phyloP scores from a whole-genome alignment of 2,113 vertebrate species.

The Bombycilla garrulus region DNA sequence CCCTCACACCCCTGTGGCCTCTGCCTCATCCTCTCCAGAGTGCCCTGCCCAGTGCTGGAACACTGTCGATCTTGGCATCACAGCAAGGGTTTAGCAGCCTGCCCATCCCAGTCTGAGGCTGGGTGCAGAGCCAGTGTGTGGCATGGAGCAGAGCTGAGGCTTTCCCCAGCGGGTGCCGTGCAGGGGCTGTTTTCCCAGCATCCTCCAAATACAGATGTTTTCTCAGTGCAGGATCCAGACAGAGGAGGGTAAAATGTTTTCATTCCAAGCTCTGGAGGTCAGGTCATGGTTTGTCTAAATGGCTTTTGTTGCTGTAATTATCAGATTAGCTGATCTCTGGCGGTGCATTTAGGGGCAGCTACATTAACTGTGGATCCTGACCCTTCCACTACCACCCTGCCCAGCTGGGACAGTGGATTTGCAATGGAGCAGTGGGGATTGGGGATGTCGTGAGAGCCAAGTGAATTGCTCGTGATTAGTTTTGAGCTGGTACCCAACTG shows the following conservation, averaged over 20 bases:
- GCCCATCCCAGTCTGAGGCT: neutral
- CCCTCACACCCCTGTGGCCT: neutral
- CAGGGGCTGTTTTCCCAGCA: conserved; percentile 1
- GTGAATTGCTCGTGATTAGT: neutral
- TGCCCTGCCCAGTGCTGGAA: neutral
- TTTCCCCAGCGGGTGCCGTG: neutral
- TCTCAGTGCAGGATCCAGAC: conserved; percentile 49
- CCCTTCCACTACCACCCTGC: neutral
- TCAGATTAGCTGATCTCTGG: conserved; percentile 72
- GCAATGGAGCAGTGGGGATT: neutral
- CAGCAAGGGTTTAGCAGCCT: neutral
- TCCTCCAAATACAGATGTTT: conserved; percentile 51
- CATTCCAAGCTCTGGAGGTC: conserved; percentile 68
- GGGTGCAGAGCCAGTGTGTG: neutral
- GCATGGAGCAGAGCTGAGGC: neutral
- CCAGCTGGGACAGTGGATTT: neutral
- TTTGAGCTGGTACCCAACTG: neutral
- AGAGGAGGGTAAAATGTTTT: conserved; percentile 71
- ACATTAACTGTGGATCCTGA: conserved; percentile 23
- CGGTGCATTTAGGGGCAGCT: conserved; percentile 41
- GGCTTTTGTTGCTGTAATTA: conserved; percentile 74
- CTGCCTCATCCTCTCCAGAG: neutral
- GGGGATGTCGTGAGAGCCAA: neutral
- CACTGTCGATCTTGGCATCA: fast-evolving
- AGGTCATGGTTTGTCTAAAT: conserved; percentile 75